phyloP scores from a whole-genome alignment of 1,140 invertebrate genomes.

The Araneus ventricosus region DNA sequence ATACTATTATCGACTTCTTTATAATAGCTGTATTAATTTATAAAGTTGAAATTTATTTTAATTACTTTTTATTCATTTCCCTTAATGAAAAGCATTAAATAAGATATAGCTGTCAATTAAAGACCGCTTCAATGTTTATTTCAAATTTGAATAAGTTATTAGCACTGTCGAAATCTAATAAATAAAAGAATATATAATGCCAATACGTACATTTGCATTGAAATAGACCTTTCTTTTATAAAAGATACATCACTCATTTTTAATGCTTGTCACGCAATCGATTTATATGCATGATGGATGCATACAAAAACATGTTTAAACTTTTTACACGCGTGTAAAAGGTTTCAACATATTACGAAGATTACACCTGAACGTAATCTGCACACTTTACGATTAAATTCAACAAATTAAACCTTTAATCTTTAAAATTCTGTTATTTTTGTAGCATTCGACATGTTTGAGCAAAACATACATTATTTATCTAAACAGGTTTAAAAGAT shows the following conservation, averaged over 20 bases:
- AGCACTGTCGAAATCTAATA: no score
- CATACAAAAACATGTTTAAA: not conserved
- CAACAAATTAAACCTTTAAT: slow-evolving; percentile 3
- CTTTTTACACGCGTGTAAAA: not conserved
- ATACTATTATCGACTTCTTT: no score
- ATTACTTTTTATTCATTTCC: no score
- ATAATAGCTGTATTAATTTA: no score
- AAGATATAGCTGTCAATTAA: no score
- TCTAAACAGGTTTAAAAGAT: not conserved
- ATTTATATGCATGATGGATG: not conserved
- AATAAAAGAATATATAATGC: not conserved
- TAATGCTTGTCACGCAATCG: not conserved
- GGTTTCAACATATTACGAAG: no score
- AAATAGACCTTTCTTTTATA: not conserved
- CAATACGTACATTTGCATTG: not conserved
- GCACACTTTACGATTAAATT: not conserved
- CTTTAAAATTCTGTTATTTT: not conserved
- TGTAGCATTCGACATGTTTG: not conserved
- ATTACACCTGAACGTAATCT: not conserved
- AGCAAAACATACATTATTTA: not conserved
- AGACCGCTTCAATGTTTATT: no score
- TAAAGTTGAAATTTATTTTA: no score
- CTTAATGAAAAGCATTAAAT: no score
- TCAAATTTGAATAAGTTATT: no score
- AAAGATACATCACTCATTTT: not conserved